Percentiles rank a stretch among this genome's conserved stretches.
Conservation (phyloP, 2,797 vertebrate species). For the Caiman crocodilus region DNA sequence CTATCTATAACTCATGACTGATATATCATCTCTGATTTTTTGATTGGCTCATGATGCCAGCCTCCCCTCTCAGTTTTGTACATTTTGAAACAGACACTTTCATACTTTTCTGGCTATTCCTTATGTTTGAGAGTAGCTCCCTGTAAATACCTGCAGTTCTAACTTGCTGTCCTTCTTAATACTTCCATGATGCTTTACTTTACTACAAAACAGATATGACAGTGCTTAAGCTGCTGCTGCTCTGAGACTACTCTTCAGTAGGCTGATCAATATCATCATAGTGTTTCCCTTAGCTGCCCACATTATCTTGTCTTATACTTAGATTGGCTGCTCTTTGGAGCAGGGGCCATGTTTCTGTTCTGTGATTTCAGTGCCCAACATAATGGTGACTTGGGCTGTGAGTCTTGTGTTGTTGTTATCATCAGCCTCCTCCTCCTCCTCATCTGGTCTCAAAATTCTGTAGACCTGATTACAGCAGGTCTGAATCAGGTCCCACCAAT, state of each 20-base stretch:
- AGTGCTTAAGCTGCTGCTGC: neutral
- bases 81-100: neutral
- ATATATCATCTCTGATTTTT: neutral
- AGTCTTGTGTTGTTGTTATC: neutral
- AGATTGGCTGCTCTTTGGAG: neutral
- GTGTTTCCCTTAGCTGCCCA: neutral
- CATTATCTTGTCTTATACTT: neutral
- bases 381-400: neutral
- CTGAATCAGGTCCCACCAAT: neutral
- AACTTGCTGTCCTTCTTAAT: neutral
- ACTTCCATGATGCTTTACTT: neutral
- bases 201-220: neutral
- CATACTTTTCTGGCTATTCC: neutral
- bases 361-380: neutral
- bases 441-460: neutral
- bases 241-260: neutral
- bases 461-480: neutral
- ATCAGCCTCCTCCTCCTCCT: no score
- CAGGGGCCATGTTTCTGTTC: neutral
- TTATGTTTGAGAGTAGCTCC: neutral
- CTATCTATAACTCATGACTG: neutral
- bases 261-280: neutral
- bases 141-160: neutral
- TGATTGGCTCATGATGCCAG: neutral
- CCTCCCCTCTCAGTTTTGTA: neutral